phyloP scores from a whole-genome alignment of 2,888 invertebrate genomes.

The Ichneumon xanthorius region DNA sequence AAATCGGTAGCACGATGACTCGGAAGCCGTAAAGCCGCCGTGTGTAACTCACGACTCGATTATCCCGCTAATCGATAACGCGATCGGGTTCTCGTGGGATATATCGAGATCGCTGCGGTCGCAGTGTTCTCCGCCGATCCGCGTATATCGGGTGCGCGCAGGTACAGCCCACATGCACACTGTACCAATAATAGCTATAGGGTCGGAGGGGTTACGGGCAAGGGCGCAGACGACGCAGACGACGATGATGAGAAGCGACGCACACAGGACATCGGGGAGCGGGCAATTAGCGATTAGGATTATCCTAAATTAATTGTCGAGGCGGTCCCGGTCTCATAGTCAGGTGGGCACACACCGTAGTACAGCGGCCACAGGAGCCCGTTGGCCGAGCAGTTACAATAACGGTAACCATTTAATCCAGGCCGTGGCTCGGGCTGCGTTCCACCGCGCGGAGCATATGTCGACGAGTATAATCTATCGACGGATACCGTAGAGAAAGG shows the following conservation, averaged over 20 bases:
- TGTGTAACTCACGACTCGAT: slow-evolving; percentile 27
- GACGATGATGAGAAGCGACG: slow-evolving; percentile 55
- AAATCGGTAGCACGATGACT: neutral
- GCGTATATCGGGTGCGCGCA: slow-evolving; percentile 11
- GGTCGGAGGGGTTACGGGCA: slow-evolving; percentile 5
- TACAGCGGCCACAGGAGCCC: slow-evolving; percentile 24
- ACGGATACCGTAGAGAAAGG: slow-evolving; percentile 51
- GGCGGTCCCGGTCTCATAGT: slow-evolving; percentile 33
- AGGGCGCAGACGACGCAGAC: slow-evolving; percentile 47
- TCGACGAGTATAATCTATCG: slow-evolving; percentile 75
- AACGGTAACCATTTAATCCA: slow-evolving; percentile 74
- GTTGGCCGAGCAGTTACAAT: slow-evolving; percentile 73
- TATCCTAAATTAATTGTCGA: slow-evolving; percentile 81
- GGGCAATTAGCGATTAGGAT: slow-evolving; percentile 83
- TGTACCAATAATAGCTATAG: slow-evolving; percentile 17
- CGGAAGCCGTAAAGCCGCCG: neutral
- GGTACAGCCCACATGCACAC: slow-evolving; percentile 3
- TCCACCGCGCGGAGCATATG: slow-evolving; percentile 61
- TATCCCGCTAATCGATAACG: slow-evolving; percentile 43
- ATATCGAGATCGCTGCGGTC: slow-evolving; percentile 19
- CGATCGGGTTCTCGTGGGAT: slow-evolving; percentile 11
- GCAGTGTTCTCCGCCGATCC: slow-evolving; percentile 5
- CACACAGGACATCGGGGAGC: slow-evolving; percentile 59
- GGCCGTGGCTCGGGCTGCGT: slow-evolving; percentile 69
- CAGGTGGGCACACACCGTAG: slow-evolving; percentile 51